phyloP scores from a whole-genome alignment of 2,797 vertebrate species.

The Brachyalestes nurse region DNA sequence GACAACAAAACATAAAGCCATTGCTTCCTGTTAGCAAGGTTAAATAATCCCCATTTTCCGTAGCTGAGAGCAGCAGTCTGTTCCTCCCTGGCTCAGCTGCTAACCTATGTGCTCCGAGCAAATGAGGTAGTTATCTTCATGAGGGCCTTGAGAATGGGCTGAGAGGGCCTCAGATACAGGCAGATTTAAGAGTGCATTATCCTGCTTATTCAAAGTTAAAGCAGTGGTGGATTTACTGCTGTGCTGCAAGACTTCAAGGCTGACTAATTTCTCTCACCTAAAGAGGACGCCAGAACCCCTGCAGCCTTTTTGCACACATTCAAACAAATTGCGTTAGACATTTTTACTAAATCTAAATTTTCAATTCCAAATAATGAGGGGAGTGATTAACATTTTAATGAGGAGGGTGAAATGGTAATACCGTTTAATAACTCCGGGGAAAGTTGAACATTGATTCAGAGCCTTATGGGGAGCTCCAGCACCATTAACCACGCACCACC shows the following conservation, averaged over 20 bases:
- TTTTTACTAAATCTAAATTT: constrained; percentile 71
- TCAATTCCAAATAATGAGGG: constrained; percentile 67
- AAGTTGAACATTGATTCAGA: constrained; percentile 57
- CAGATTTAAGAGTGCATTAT: constrained; percentile 37
- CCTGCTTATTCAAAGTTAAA: constrained; percentile 37
- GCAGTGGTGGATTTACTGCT: constrained; percentile 26
- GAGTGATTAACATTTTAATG: constrained; percentile 71
- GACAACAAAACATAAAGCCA: not conserved
- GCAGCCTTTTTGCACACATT: constrained; percentile 58
- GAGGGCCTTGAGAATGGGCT: constrained; percentile 41
- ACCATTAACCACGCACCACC: constrained; percentile 49
- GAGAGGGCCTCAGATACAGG: constrained; percentile 21
- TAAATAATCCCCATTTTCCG: constrained; percentile 18
- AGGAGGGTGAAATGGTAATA: constrained; percentile 65
- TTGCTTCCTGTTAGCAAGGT: not conserved
- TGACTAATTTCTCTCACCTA: constrained; percentile 7
- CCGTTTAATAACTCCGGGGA: constrained; percentile 59
- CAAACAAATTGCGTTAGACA: constrained; percentile 63
- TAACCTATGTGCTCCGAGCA: constrained; percentile 28
- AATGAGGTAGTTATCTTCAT: constrained; percentile 47
- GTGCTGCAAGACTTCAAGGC: constrained; percentile 9
- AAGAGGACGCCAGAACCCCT: not conserved
- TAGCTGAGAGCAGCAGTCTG: constrained; percentile 4
- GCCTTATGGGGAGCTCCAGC: constrained; percentile 33
- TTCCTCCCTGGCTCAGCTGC: not conserved